These are phyloP conservation scores for Acipenser ruthenus DNA, from an alignment of 2,797 vertebrate genomes.

Conservation along the genomic window DNA sequence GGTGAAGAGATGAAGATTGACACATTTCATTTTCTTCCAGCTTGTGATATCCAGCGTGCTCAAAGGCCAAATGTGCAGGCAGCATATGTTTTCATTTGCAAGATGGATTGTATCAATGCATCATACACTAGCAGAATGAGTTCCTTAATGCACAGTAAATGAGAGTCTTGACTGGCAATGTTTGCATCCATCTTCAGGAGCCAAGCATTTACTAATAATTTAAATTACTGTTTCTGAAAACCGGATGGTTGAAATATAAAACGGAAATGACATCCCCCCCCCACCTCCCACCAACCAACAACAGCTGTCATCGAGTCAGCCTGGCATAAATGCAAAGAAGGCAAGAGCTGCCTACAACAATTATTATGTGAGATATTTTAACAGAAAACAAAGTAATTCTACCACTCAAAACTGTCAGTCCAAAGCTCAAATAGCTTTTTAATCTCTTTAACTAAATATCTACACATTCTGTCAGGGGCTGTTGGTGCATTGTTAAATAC, in stretches of 20 bases:
- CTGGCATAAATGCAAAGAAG: constrained; percentile 27
- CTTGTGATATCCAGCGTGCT: constrained; percentile 23
- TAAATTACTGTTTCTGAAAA: constrained; percentile 25
- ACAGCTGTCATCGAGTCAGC: constrained; percentile 17
- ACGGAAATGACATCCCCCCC: constrained; percentile 22
- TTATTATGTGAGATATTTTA: constrained; percentile 20
- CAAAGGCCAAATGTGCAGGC: constrained; percentile 32
- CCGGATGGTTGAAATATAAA: constrained; percentile 15
- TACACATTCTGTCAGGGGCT: not conserved
- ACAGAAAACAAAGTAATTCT: constrained; percentile 12
- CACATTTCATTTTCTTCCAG: constrained; percentile 38
- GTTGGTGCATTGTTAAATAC: too few relatives aligned
- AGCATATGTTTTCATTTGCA: constrained; percentile 37
- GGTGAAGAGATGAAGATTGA: constrained; percentile 35
- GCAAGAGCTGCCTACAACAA: constrained; percentile 17
- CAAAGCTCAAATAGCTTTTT: constrained; percentile 2
- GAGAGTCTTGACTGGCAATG: constrained; percentile 26
- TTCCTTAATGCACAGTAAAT: constrained; percentile 24
- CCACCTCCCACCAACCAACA: not conserved
- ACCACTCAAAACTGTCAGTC: constrained; percentile 7
- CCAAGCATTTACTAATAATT: constrained; percentile 30
- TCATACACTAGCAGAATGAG: constrained; percentile 28
- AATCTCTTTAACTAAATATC: not conserved
- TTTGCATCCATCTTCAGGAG: constrained; percentile 21
- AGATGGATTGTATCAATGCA: constrained; percentile 37